phyloP scores from a whole-genome alignment of 2,888 invertebrate species.

The Cerceris ruficornis region DNA sequence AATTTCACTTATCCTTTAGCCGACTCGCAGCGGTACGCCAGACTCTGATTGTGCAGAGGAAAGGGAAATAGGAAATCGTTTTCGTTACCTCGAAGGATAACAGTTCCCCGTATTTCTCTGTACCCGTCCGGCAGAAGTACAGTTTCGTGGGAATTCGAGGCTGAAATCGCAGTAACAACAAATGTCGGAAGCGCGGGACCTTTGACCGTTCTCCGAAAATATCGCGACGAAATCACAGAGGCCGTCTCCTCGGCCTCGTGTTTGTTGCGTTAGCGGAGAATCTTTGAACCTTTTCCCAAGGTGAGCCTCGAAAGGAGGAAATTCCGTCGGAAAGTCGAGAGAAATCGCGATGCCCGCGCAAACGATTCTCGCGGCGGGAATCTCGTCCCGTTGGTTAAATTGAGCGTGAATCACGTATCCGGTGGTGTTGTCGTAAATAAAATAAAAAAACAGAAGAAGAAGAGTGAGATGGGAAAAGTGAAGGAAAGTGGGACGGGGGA shows the following conservation, averaged over 20 bases:
- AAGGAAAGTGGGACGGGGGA: background rate
- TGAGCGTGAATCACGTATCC: constrained; percentile 45
- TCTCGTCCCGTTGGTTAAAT: constrained; percentile 55
- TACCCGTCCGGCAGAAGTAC: background rate
- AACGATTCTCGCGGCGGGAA: constrained; percentile 35
- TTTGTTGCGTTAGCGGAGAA: background rate
- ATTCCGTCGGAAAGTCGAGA: constrained; percentile 7
- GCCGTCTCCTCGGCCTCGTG: background rate
- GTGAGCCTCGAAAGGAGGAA: background rate
- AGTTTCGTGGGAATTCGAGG: too few species aligned
- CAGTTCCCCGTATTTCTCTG: too few species aligned
- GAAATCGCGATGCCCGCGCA: constrained; percentile 29
- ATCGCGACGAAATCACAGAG: constrained; percentile 21
- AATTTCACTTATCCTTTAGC: too few species aligned
- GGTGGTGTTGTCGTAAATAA: constrained; percentile 6
- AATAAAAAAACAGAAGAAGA: constrained; percentile 2
- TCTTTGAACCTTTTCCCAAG: constrained; percentile 2
- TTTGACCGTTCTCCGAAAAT: constrained; percentile 39
- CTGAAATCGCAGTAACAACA: constrained; percentile 33
- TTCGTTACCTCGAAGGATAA: too few species aligned
- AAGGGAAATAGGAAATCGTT: too few species aligned
- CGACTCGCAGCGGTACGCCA: too few species aligned
- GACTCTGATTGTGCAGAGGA: too few species aligned
- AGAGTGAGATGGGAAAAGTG: background rate
- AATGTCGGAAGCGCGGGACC: constrained; percentile 14